Conservation (phyloP, 2,888 invertebrate species). For the Xestia xanthographa region DNA sequence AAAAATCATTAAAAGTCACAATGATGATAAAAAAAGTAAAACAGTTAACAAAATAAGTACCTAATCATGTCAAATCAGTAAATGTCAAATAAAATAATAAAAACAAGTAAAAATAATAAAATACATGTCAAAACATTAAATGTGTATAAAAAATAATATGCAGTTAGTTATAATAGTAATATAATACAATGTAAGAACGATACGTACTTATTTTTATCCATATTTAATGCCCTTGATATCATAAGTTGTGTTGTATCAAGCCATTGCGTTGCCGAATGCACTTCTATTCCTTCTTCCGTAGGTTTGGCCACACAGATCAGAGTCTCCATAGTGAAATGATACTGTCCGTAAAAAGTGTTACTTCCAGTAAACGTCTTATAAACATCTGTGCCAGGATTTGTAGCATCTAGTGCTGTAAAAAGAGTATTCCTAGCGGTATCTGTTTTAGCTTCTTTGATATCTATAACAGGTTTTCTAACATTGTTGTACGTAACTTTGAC, state of each 20-base stretch:
- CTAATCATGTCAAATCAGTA: too few relatives aligned
- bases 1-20: too few relatives aligned
- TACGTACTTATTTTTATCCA: conserved; percentile 82
- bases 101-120: too few relatives aligned
- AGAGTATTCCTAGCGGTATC: conserved; percentile 23
- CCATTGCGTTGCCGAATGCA: conserved; percentile 91
- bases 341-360: conserved; percentile 90
- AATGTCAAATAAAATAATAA: too few relatives aligned
- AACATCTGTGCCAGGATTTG: conserved; percentile 44
- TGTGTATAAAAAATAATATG: too few relatives aligned
- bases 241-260: conserved; percentile 89
- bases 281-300: conserved; percentile 92
- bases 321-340: conserved; percentile 94
- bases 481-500: conserved; percentile 89
- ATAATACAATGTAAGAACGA: too few relatives aligned
- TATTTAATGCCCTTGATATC: conserved; percentile 86
- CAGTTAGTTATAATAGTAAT: too few relatives aligned
- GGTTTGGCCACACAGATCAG: conserved; percentile 91
- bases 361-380: conserved; percentile 22
- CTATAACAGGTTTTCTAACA: conserved; percentile 60
- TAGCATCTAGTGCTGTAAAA: conserved; percentile 20
- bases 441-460: conserved; percentile 37
- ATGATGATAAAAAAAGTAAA: too few relatives aligned
- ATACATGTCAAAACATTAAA: too few relatives aligned
- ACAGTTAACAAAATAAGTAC: too few relatives aligned